These are phyloP conservation scores for Rhaphigaster nebulosa DNA, from an alignment of 2,888 invertebrate genomes.

Conservation along the genomic window DNA sequence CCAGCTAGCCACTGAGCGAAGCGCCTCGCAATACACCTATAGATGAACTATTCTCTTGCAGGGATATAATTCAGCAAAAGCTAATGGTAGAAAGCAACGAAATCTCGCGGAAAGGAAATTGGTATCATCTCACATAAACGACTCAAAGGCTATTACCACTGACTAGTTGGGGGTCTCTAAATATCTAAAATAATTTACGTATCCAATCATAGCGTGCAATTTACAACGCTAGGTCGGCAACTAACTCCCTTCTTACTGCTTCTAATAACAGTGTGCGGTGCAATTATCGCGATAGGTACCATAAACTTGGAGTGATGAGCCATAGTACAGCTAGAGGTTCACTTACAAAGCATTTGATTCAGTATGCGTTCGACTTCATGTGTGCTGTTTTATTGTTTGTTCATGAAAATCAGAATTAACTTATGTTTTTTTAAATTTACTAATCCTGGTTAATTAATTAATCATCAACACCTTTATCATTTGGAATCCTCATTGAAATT, in stretches of 20 bases:
- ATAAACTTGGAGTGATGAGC: not conserved
- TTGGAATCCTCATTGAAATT: too few relatives aligned
- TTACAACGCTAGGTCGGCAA: not conserved
- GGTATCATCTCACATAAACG: not conserved
- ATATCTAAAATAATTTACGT: slow-evolving; percentile 4
- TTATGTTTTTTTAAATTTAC: too few relatives aligned
- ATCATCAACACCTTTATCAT: too few relatives aligned
- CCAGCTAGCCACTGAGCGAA: not conserved
- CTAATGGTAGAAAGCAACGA: not conserved
- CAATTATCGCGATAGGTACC: not conserved
- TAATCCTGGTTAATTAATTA: too few relatives aligned
- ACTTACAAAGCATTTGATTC: not conserved
- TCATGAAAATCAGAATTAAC: too few relatives aligned
- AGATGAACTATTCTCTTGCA: not conserved
- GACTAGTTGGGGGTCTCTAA: not conserved
- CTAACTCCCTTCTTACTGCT: not conserved
- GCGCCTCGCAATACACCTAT: not conserved
- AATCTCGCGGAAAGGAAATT: not conserved
- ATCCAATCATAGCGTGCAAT: not conserved
- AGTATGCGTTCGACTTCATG: too few relatives aligned
- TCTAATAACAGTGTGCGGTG: not conserved
- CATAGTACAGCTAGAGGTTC: not conserved
- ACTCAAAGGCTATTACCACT: not conserved
- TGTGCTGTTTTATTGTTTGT: too few relatives aligned
- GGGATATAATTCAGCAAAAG: not conserved